Evolutionary conservation across 2,888 invertebrate species (phyloP).

Genomic region (Leptinotarsa peninsularis): DNA sequence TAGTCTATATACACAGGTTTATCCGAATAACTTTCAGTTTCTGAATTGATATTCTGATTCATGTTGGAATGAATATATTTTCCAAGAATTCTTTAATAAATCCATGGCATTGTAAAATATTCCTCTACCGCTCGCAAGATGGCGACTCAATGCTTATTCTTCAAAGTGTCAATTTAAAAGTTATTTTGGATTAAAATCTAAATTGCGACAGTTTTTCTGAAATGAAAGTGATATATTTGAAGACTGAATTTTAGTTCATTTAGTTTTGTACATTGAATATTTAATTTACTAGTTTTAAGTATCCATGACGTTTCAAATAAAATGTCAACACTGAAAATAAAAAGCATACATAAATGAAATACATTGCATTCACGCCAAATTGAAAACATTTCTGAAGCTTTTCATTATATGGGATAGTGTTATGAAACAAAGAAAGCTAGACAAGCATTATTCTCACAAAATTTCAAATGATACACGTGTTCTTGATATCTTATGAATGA

Average conservation of each 20-base stretch:
- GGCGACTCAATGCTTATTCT: too few species aligned
- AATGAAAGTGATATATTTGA: constrained; percentile 47
- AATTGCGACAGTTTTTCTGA: constrained; percentile 18
- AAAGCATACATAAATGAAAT: constrained; percentile 16
- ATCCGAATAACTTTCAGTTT: too few species aligned
- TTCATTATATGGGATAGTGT: neutral
- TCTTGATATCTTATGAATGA: too few species aligned
- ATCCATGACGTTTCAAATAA: constrained; percentile 42
- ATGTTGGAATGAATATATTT: too few species aligned
- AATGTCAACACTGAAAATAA: constrained; percentile 31
- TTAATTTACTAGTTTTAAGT: constrained; percentile 40
- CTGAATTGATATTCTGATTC: too few species aligned
- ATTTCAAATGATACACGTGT: too few species aligned
- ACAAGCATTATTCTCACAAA: too few species aligned
- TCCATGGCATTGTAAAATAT: too few species aligned
- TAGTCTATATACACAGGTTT: too few species aligned
- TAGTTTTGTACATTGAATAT: constrained; percentile 28
- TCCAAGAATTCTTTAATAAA: too few species aligned
- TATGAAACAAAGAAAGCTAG: neutral
- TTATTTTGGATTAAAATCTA: neutral
- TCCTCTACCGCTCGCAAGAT: too few species aligned
- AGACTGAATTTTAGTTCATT: constrained; percentile 52
- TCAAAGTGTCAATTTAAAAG: neutral
- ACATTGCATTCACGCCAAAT: neutral
- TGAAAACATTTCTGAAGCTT: neutral